phyloP scores from a whole-genome alignment of 2,113 vertebrate species.

The Tor tambroides region DNA sequence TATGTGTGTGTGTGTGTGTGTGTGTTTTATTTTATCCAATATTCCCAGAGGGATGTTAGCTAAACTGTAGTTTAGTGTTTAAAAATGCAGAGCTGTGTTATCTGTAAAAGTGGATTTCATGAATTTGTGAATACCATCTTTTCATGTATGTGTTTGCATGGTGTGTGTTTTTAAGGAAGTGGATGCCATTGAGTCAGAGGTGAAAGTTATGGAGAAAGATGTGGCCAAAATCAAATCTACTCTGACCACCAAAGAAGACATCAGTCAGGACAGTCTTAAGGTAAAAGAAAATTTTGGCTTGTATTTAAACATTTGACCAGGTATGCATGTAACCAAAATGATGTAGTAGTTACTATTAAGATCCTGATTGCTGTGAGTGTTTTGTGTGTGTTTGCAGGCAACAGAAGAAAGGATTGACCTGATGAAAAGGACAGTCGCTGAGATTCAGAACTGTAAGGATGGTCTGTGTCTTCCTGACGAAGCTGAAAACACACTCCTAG shows the following conservation, averaged over 20 bases:
- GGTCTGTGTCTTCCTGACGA: constrained; percentile 77
- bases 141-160: background rate
- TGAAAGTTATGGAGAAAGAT: constrained; percentile 84
- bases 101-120: background rate
- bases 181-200: constrained; percentile 85
- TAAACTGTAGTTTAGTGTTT: background rate
- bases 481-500: constrained; percentile 76
- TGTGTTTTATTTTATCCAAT: background rate
- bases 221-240: constrained; percentile 81
- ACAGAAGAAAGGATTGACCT: constrained; percentile 79
- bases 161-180: constrained; percentile 77
- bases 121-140: background rate
- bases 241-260: constrained; percentile 82
- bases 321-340: background rate
- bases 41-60: background rate
- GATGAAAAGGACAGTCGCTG: constrained; percentile 82
- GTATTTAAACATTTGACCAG: constrained; percentile 61
- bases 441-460: constrained; percentile 82
- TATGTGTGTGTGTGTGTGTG: background rate
- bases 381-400: constrained; percentile 69
- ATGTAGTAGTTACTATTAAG: too few relatives aligned
- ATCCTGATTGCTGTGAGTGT: background rate
- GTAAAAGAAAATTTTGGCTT: constrained; percentile 59
- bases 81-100: background rate
- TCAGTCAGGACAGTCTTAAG: constrained; percentile 79